phyloP scores from a whole-genome alignment of 1,140 invertebrate species.

The Augochlora pura region DNA sequence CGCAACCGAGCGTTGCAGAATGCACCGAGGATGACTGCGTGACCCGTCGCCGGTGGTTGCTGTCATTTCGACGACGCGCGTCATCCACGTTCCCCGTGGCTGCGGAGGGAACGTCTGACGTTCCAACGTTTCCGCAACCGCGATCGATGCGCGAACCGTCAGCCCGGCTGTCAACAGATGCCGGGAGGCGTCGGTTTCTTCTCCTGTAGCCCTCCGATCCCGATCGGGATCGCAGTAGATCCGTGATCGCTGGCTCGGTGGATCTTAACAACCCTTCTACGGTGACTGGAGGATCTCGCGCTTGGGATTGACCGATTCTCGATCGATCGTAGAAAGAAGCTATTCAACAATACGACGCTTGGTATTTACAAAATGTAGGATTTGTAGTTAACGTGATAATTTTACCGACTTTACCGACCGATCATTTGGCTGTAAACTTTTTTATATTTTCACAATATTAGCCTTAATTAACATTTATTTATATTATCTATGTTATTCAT shows the following conservation, averaged over 20 bases:
- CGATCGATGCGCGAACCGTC: slow-evolving; percentile 8
- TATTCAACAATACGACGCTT: too few species aligned
- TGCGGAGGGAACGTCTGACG: slow-evolving; percentile 13
- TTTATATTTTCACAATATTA: too few species aligned
- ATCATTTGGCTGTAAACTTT: too few species aligned
- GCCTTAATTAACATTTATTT: too few species aligned
- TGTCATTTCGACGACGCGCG: slow-evolving; percentile 39
- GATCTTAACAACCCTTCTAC: too few species aligned
- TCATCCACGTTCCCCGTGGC: slow-evolving; percentile 31
- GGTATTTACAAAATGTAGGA: too few species aligned
- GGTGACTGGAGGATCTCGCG: too few species aligned
- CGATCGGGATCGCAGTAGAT: neutral
- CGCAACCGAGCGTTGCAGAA: slow-evolving; percentile 50
- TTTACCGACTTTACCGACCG: too few species aligned
- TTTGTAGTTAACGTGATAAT: too few species aligned
- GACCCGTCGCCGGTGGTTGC: slow-evolving; percentile 46
- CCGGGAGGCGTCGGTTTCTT: neutral
- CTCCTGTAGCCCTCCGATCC: neutral
- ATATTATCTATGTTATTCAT: too few species aligned
- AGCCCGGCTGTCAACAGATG: neutral
- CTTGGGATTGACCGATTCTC: too few species aligned
- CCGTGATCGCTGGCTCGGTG: neutral
- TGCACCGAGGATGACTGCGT: slow-evolving; percentile 38
- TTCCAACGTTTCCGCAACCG: neutral
- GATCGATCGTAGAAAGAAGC: too few species aligned